Evolutionary conservation across 2,888 invertebrate species (phyloP), one percentile per base, ranked within the genome.

Genomic region (Leptinotarsa peninsularis): DNA sequence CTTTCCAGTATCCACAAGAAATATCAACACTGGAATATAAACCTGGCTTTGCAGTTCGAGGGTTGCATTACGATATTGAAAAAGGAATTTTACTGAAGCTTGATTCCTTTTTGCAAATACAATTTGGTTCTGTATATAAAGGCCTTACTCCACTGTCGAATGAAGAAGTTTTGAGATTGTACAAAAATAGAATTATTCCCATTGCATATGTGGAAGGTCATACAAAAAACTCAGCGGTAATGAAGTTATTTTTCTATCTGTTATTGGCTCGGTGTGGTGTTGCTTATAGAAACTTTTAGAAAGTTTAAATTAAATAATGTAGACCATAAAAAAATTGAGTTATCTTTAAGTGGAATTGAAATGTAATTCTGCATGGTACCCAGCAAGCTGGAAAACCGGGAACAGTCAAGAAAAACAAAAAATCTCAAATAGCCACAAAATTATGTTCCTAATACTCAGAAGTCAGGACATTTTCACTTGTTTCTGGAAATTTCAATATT

Each of bases 51-150:
- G 97, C 98, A 18, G 96, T 98, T 1, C 92, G 99, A 78, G 99
- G 99, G 52, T 91, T 99, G n/a, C 99, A 99, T 89, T 99, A 98
- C 90, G 99, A 99, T 87, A 96, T 98, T 85, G 95, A 96, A 88
- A 97, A 97, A 89, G 98, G 98, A 4, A 89, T 98, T 17, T 90
- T 99, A 33, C 90, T 99, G 82, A 99, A 99, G 88, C 90, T 99
- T 82, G 98, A 99, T 89, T 96, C 97, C 2, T 99, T 98, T 88
- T 91, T 98, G 81, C 97, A 98, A 92, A 97, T 99, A 81, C 98
- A 99, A 88, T 92, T 97, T 86, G 98, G 97, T 67, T 94, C 97
- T 1, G 98, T 98, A 0, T 98, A 97, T 88, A 90, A 95, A 82
- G 98, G 98, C 3, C 88, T 96, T 18, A 94, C 94, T 66, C 93